phyloP scores from a whole-genome alignment of 2,113 vertebrate genomes.

The Rynchops niger region DNA sequence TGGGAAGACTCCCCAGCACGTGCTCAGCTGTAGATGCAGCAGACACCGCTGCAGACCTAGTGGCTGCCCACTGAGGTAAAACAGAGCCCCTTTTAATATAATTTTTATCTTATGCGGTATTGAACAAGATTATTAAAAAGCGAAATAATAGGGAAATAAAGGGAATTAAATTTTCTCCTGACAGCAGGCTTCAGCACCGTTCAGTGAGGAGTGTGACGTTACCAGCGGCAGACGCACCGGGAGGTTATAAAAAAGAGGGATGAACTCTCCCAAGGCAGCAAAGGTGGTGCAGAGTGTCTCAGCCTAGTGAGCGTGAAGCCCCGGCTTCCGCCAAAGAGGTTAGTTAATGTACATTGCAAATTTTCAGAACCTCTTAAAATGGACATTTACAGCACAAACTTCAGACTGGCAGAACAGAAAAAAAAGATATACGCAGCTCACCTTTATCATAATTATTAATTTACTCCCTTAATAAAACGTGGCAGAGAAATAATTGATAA shows the following conservation, averaged over 20 bases:
- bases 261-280: neutral
- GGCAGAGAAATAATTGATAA: constrained; percentile 61
- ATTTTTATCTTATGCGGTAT: constrained; percentile 1
- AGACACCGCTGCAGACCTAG: neutral
- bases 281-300: neutral
- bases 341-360: neutral
- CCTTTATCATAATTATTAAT: constrained; percentile 56
- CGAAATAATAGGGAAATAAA: constrained; percentile 52
- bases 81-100: neutral
- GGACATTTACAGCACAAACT: constrained; percentile 19
- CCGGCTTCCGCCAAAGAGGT: neutral
- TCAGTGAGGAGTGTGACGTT: constrained; percentile 9
- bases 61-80: neutral
- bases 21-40: neutral
- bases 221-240: neutral
- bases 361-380: neutral
- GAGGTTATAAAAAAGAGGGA: neutral
- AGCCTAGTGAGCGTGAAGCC: neutral
- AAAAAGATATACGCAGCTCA: constrained; percentile 9
- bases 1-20: neutral
- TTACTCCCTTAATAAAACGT: constrained; percentile 51
- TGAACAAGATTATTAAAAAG: constrained; percentile 56
- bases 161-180: constrained; percentile 40
- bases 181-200: neutral
- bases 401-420: neutral